A percentile compares a stretch with the other conserved stretches of the same genome.
phyloP scores from a whole-genome alignment of 1,140 invertebrate genomes.

The Lanistes nyassanus region DNA sequence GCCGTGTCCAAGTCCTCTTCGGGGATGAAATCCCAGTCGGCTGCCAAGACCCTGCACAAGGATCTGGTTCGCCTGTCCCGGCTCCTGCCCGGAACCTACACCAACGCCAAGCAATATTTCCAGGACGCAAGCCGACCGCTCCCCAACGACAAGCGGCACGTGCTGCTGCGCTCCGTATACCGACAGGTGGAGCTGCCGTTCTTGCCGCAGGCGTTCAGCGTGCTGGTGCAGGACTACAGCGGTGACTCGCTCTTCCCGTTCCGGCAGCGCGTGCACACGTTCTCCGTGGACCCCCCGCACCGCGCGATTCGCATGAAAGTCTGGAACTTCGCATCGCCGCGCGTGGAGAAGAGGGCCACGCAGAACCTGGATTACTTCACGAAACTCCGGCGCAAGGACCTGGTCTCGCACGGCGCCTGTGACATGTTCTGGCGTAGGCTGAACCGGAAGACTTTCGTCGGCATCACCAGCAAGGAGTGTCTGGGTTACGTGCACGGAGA shows the following conservation, averaged over 20 bases:
- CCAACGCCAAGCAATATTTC: slow-evolving; percentile 34
- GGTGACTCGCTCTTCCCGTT: slow-evolving; percentile 29
- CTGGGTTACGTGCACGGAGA: slow-evolving; percentile 34
- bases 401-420: slow-evolving; percentile 29
- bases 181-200: slow-evolving; percentile 34
- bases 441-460: slow-evolving; percentile 31
- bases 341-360: slow-evolving; percentile 12
- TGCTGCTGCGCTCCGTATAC: slow-evolving; percentile 31
- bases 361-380: slow-evolving; percentile 22
- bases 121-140: slow-evolving; percentile 23
- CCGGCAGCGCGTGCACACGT: slow-evolving; percentile 35
- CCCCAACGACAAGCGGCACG: slow-evolving; percentile 24
- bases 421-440: slow-evolving; percentile 40
- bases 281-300: slow-evolving; percentile 21
- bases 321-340: slow-evolving; percentile 26
- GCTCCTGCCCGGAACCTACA: slow-evolving; percentile 36
- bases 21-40: not conserved
- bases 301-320: slow-evolving; percentile 34
- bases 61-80: slow-evolving; percentile 32
- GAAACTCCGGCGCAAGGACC: slow-evolving; percentile 23
- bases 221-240: slow-evolving; percentile 36
- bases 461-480: slow-evolving; percentile 34
- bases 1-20: not conserved
- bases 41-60: slow-evolving; percentile 18
- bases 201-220: slow-evolving; percentile 30